Conservation (phyloP, 2,888 invertebrate genomes). For the Campoplex capitator region DNA sequence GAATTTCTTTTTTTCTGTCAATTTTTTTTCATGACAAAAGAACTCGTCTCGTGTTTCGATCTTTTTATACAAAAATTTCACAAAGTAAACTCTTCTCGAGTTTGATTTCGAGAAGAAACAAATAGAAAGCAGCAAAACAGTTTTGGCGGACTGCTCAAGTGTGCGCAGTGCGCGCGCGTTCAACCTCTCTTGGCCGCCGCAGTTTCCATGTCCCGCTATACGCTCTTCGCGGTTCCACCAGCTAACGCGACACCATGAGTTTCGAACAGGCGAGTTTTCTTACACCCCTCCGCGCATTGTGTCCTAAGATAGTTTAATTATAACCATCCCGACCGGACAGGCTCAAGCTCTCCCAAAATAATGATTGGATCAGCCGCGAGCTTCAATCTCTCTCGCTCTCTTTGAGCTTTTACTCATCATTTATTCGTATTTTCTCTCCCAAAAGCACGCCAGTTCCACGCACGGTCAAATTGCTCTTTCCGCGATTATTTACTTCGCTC, state of each 20-base stretch:
- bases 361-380: constrained; percentile 80
- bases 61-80: not conserved
- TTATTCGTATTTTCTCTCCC: constrained; percentile 52
- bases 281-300: constrained; percentile 69
- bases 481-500: not conserved
- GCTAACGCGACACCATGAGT: constrained; percentile 65
- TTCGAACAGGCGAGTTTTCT: constrained; percentile 71
- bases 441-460: not conserved
- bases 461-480: not conserved
- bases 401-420: constrained; percentile 49
- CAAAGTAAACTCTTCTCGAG: not conserved
- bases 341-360: constrained; percentile 82
- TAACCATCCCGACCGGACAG: constrained; percentile 79
- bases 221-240: constrained; percentile 3
- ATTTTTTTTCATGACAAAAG: not conserved
- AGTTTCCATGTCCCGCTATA: constrained; percentile 10
- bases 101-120: not conserved
- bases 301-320: constrained; percentile 81
- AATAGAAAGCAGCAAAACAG: not conserved
- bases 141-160: not conserved
- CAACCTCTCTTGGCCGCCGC: not conserved
- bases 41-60: not conserved
- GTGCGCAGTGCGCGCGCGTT: not conserved
- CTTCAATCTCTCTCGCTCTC: constrained; percentile 69
- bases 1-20: not conserved